Base-by-base conservation (phyloP, 2,888 invertebrate genomes). In the Ctena decussata region DNA sequence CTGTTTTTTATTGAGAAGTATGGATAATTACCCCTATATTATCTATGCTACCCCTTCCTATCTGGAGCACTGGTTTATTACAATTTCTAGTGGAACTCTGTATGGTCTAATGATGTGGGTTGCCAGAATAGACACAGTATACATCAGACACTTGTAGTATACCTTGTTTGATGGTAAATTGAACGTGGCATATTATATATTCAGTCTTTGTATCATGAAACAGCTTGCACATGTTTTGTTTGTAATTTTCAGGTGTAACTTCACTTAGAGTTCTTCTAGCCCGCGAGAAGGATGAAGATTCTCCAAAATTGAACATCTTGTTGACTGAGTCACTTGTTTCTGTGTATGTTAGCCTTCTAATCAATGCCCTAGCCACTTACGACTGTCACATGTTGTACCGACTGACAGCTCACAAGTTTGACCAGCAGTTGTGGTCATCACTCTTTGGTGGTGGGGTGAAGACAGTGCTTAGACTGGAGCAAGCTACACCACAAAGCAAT, bases 261-360 rank as follows among this genome's bases (percentile, higher is more conserved):
- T 98, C 98, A 82, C 96, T 99, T 57, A 97, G 99, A 37, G 98
- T 99, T 0, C 96, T 99, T 60, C 96, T 99, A 8, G 98, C 98
- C 0, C 97, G 99, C 32, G 99, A 99, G 92, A 98, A 98, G 90
- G 99, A 99, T 94, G 98, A 98, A 93, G 98, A 98, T 94, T 97
- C 98, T 0, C 99, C 99, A 0, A 97, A 98, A 86, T 96, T 99
- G 73, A 98, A 98, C 91, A 98, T 99, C 35, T 96, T 99, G 15
- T 96, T 99, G 30, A 98, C 98, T 79, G 99, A 99, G 96, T 97
- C 98, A 0, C 98, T 99, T 96, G 97, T 98, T 30, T 98, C 99
- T 0, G 98, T 99, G 8, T 99, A 98, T 96, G 97, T 98, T 95
- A 98, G 99, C 41, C 96, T 99, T 65, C 97, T 99, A 86, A 97